Evolutionary conservation across 1,140 invertebrate species (phyloP), one percentile per base, ranked within the genome.

Genomic region (Ceratina japonica): DNA sequence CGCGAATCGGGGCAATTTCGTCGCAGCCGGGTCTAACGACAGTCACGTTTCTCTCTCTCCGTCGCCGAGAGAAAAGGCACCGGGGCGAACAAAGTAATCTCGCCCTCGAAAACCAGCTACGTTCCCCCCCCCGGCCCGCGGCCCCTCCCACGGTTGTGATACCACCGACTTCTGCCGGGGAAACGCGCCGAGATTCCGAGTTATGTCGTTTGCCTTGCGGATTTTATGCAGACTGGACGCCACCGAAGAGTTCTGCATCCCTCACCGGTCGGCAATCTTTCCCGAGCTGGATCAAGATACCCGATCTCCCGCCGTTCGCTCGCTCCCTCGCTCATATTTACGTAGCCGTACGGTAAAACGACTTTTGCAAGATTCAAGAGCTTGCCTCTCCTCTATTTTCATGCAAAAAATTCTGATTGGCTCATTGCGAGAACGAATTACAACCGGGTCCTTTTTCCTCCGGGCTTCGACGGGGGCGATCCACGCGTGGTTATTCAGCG

Each of bases 1-100:
- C 82, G 80, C 84, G 82, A 87, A 88, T 88, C 84, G 84, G 69
- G 56, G 84, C 86, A 87, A 86, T 88, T 88, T 88, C 78, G 82
- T 88, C 82, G 79, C 83, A 79, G 83, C 78, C 83, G 71, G 82
- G 37, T 62, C 79, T 85, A 82, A 85, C 84, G 83, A 85, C 84
- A 71, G 75, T 85, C 84, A 85, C 84, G 84, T 85, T 64, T 68
- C 27, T 18, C 51, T 69, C 52, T 7, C 2, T 54, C n/a, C n/a
- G n/a, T n/a, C n/a, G n/a, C 37, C 51, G 13, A 22, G 49, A 37
- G 12, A 49, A 59, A 69, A 65, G 20, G 49, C 58, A 75, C 51
- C 7, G 8, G 20, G 75, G 71, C 65, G 77, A 84, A 84, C 82
- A 85, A 84, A 85, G 83, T 84, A 66, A 66, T 49, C 37, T 49